Percentiles rank a stretch among this genome's conserved stretches.
These are phyloP conservation scores for Mnemiopsis leidyi DNA, from an alignment of 37 sponge, comb jelly and placozoan genomes.

Conservation along the genomic window DNA sequence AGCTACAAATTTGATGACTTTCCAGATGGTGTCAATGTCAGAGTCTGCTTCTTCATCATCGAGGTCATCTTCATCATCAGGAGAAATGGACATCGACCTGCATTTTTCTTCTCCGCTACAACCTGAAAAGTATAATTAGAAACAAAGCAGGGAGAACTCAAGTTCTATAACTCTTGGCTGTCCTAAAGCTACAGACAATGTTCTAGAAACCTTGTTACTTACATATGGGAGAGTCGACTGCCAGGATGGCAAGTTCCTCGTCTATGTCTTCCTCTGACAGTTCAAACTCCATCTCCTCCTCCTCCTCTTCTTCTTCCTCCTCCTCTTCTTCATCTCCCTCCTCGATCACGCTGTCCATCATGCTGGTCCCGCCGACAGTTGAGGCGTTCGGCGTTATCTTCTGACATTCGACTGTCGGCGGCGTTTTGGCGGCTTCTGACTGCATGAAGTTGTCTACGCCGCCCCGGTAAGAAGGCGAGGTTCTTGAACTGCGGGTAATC, in stretches of 20 bases:
- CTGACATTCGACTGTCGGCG: not conserved
- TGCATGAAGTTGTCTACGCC: not conserved
- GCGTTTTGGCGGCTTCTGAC: not conserved
- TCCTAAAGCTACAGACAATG: not conserved
- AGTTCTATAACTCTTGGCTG: no score
- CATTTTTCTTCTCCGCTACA: not conserved
- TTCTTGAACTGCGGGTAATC: not conserved
- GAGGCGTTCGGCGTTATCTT: not conserved
- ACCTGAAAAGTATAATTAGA: no score
- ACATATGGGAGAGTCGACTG: not conserved
- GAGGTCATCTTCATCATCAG: not conserved
- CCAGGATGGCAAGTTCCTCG: not conserved
- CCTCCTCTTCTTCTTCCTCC: not conserved
- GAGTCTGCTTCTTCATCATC: not conserved
- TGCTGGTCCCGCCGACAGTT: not conserved
- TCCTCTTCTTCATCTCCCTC: not conserved
- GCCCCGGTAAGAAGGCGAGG: not conserved
- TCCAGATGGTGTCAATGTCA: constrained; percentile 31
- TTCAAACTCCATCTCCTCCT: not conserved
- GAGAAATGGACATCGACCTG: not conserved
- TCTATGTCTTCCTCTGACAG: not conserved
- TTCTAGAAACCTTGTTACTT: not conserved
- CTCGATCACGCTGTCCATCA: not conserved
- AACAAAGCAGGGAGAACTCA: no score
- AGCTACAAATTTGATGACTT: constrained; percentile 49